Evolutionary conservation across 2,113 vertebrate genomes (phyloP).

Genomic region (Petrocephalus microphthalmus): DNA sequence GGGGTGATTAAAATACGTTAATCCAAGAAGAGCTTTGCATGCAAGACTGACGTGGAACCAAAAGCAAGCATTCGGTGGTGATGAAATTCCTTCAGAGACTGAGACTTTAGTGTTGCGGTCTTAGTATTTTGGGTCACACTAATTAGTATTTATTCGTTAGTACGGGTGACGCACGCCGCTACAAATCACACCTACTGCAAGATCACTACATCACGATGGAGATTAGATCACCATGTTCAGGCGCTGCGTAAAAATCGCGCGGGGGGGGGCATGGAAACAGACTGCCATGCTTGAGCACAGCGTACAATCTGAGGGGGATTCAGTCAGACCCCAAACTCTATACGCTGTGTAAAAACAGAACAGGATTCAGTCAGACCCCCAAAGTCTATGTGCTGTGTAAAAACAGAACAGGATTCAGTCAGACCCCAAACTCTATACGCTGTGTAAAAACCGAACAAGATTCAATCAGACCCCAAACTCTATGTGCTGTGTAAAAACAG

Average conservation of each 20-base stretch:
- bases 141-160: background rate
- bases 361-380: background rate
- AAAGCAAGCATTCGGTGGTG: background rate
- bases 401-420: background rate
- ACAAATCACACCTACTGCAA: slow-evolving; percentile 2
- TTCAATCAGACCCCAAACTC: background rate
- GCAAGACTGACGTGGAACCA: background rate
- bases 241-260: background rate
- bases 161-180: background rate
- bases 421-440: background rate
- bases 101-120: background rate
- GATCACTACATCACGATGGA: background rate
- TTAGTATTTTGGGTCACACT: slow-evolving; percentile 6
- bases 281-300: background rate
- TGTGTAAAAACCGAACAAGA: background rate
- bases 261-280: background rate
- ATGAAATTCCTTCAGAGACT: background rate
- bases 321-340: too few species aligned
- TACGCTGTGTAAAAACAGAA: too few species aligned
- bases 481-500: background rate
- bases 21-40: background rate
- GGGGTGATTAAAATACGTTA: background rate
- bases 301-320: background rate
- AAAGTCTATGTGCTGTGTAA: background rate
- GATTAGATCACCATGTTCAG: background rate